Evolutionary conservation across 1,140 invertebrate species (phyloP).

Genomic region (Goniozus legneri): DNA sequence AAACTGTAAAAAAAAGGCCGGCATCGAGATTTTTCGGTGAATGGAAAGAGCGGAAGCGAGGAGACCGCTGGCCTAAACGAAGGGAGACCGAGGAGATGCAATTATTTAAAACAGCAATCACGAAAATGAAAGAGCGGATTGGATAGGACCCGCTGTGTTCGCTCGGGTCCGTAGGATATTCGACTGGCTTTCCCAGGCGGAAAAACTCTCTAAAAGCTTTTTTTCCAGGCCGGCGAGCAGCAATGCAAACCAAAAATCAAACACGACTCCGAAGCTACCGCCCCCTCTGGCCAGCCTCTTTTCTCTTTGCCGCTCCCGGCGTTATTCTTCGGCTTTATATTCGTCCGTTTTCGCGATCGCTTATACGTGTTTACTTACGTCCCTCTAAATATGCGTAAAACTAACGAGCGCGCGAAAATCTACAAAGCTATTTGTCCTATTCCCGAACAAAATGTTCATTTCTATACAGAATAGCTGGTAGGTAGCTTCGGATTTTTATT

Average conservation of each 20-base stretch:
- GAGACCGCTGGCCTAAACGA: too few species aligned
- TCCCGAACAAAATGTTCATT: too few species aligned
- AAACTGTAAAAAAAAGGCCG: too few species aligned
- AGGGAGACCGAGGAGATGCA: slow-evolving; percentile 23
- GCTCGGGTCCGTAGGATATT: slow-evolving; percentile 23
- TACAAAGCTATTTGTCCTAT: too few species aligned
- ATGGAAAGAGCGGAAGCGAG: too few species aligned
- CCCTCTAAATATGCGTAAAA: too few species aligned
- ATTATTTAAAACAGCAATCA: slow-evolving; percentile 54
- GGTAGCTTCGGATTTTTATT: too few species aligned
- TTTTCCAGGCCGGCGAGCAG: slow-evolving; percentile 35
- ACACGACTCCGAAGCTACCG: slow-evolving; percentile 22
- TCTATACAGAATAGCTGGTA: too few species aligned
- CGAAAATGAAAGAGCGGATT: slow-evolving; percentile 47
- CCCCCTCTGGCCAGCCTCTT: too few species aligned
- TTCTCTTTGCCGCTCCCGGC: not conserved
- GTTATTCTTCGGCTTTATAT: not conserved
- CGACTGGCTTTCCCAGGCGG: slow-evolving; percentile 39
- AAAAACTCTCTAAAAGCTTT: slow-evolving; percentile 49
- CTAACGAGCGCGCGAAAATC: too few species aligned
- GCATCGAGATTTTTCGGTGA: too few species aligned
- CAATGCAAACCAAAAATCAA: slow-evolving; percentile 51
- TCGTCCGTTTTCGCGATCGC: not conserved
- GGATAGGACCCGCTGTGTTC: slow-evolving; percentile 22
- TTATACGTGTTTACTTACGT: too few species aligned